A percentile compares a stretch with the other conserved stretches of the same genome.
Evolutionary conservation across 2,113 vertebrate genomes (phyloP).

Genomic region (Malurus elegans): DNA sequence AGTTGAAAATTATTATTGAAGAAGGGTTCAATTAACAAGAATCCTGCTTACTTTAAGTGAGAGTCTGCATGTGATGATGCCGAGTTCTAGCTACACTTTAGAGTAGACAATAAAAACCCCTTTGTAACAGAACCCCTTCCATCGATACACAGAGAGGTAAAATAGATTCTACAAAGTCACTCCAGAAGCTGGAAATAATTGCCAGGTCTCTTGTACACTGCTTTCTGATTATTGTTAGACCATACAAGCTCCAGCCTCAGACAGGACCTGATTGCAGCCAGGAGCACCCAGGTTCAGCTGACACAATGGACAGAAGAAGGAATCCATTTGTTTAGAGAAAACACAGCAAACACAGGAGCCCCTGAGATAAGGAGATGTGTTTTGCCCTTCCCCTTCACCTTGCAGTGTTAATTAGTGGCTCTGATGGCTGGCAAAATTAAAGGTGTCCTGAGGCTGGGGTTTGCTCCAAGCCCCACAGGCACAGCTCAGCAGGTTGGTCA

Average conservation of each 20-base stretch:
- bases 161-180: background rate
- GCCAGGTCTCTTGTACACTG: background rate
- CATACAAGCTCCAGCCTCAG: background rate
- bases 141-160: background rate
- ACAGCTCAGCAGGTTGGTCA: background rate
- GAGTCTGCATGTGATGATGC: background rate
- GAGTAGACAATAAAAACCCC: background rate
- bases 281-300: background rate
- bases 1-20: background rate
- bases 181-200: background rate
- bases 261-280: background rate
- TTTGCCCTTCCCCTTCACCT: background rate
- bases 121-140: background rate
- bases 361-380: background rate
- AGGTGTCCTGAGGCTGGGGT: background rate
- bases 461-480: background rate
- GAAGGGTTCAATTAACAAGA: background rate
- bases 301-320: background rate
- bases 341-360: background rate
- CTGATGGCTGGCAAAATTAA: background rate
- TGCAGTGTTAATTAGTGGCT: background rate
- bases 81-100: background rate
- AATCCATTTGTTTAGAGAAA: background rate
- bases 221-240: background rate
- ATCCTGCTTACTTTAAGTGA: background rate